Conservation (phyloP, 2,888 invertebrate genomes). For the Dione juno region DNA sequence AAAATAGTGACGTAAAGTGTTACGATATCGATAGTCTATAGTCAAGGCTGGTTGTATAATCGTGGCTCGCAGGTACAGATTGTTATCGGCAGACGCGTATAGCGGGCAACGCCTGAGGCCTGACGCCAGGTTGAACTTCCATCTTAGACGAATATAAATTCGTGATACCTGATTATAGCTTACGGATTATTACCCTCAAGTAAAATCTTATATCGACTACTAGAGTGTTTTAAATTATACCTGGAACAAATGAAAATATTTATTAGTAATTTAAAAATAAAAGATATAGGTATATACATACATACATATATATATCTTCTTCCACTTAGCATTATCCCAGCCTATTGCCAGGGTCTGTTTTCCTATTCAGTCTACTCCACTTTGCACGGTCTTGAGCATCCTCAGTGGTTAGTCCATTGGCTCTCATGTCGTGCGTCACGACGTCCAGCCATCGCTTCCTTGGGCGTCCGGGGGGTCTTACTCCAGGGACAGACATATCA, state of each 20-base stretch:
- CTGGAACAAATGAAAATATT: slow-evolving; percentile 19
- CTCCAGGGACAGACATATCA: no score
- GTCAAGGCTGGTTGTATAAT: slow-evolving; percentile 49
- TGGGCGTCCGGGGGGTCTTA: no score
- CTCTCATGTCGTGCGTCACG: no score
- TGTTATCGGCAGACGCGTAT: slow-evolving; percentile 39
- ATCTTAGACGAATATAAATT: slow-evolving; percentile 21
- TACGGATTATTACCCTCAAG: slow-evolving; percentile 14
- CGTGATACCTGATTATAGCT: slow-evolving; percentile 22
- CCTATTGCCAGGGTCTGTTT: no score
- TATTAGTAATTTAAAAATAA: background rate
- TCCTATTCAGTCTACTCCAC: no score
- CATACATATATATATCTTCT: no score
- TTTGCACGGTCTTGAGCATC: no score
- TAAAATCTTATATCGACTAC: background rate
- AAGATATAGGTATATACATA: no score
- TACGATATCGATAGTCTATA: slow-evolving; percentile 56
- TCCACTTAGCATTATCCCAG: no score
- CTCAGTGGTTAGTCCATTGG: no score
- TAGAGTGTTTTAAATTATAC: background rate
- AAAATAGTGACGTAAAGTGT: slow-evolving; percentile 58
- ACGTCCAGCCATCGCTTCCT: no score
- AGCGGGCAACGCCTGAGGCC: slow-evolving; percentile 35
- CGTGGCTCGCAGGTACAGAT: slow-evolving; percentile 51
- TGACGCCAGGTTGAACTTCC: slow-evolving; percentile 26